A percentile compares a stretch with the other conserved stretches of the same genome.
Conservation (phyloP, 2,113 vertebrate species). For the Mobula hypostoma region DNA sequence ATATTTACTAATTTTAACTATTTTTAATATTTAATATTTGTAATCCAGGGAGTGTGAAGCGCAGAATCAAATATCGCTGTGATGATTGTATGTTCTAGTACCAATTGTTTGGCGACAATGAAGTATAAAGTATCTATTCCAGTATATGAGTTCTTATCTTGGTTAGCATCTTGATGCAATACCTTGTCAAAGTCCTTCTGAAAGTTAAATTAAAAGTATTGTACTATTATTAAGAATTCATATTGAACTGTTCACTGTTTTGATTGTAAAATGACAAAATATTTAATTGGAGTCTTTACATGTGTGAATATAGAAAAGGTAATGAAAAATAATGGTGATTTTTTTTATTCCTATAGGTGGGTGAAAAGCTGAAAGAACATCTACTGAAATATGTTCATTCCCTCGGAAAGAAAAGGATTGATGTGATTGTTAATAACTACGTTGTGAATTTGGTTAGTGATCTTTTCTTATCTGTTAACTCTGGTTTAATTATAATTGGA, state of each 20-base stretch:
- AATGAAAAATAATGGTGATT: neutral
- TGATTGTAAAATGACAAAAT: neutral
- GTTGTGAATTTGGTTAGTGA: conserved; percentile 69
- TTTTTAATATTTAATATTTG: too few species aligned
- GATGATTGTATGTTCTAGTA: too few species aligned
- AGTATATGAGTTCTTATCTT: too few species aligned
- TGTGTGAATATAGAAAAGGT: neutral
- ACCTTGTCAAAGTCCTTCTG: too few species aligned
- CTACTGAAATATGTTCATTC: conserved; percentile 74
- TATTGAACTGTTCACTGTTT: neutral
- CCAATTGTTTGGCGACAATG: too few species aligned
- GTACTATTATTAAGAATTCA: neutral
- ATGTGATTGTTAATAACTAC: conserved; percentile 77
- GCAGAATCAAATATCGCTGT: too few species aligned
- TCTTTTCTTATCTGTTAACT: conserved; percentile 37
- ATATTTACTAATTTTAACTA: too few species aligned
- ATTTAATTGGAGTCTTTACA: neutral
- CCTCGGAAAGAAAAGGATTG: conserved; percentile 80
- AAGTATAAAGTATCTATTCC: too few species aligned
- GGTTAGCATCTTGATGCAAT: too few species aligned
- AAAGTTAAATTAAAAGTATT: neutral
- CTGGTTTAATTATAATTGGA: neutral
- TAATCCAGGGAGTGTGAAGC: too few species aligned
- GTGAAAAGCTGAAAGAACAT: conserved; percentile 81
- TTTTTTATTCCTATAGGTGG: conserved; percentile 61